Base-by-base conservation (phyloP, 1,140 invertebrate species). In the Agraylea sexmaculata region DNA sequence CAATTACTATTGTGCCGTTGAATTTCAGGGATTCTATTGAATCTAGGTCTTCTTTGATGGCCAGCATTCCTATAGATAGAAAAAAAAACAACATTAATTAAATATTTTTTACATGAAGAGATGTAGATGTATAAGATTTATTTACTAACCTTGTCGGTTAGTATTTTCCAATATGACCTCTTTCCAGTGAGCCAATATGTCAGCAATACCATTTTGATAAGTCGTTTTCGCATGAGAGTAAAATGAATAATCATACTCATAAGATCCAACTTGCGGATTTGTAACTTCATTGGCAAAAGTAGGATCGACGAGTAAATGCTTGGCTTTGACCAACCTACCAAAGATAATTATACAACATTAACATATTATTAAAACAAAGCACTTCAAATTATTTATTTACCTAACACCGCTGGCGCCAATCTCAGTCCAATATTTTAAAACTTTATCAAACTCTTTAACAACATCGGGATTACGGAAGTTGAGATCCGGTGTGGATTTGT, bases 351-450 rank as follows among this genome's bases (percentile, higher is more conserved):
- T 25, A 25, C 23, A 25, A 25, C n/a, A 7, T 25, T 25, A n/a
- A 25, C 23, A 25, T n/a, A 25, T 25, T 6, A 15, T 13, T 37
- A 37, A 38, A n/a, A 2, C 15, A 38, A 38, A 38, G 18, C 8
- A 38, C 21, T 15, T 35, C 5, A 25, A 21, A 33, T n/a, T 32
- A 22, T 28, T 46, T 11, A 32, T 43, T 20, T 29, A 65, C 50
- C 80, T 71, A 51, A 92, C 78, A 11, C 87, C 88, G 45, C 62
- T 66, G 1, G 84, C 77, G 5, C 84, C 85, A 18, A 73, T 63
- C 13, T 71, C 57, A 15, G 87, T 43, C 72, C 85, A 85, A 46
- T 72, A 70, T 20, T 61, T 63, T 1, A 90, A 52, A 13, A 84
- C 74, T 1, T 67, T 59, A 50, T 79, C 60, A 33, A 84, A 75